Evolutionary conservation across 2,797 vertebrate species (phyloP), one percentile per base, ranked within the genome.

Genomic region (Tauraco hartlaubi): DNA sequence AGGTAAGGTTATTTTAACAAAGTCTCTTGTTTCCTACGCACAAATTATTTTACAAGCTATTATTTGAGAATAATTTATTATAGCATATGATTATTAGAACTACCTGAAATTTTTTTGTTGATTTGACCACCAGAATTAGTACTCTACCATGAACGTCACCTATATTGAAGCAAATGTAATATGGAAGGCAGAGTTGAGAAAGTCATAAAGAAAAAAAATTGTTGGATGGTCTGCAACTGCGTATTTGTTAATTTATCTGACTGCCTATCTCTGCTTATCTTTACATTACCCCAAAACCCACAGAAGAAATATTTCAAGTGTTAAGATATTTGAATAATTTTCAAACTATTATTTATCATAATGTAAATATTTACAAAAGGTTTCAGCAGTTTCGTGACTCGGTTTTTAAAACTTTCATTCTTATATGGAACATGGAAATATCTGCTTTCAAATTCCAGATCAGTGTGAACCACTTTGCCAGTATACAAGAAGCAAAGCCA

Each of bases 1-100:
- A 97, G 98, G 98, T 98, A 98, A 94, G 91, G 33, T 81, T 83
- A 51, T 94, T 93, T 77, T 56, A 74, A 35, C 41, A 79, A 72
- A 61, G 55, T 6, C 49, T 11, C 61, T 85, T 82, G 54, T 68
- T 78, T 80, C 9, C 61, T 92, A 39, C 2, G 1, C 62, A 44
- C 4, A 35, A 92, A 6, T 71, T 88, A n/a, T 25, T 95, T 22
- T 59, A 46, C n/a, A 35, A 28, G 49, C 5, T 83, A 19, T 90
- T 96, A 82, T 15, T 91, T 93, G 62, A 95, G n/a, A 76, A 64
- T 48, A 89, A 41, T 48, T 78, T 72, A 35, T 39, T 66, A 13
- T 10, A 18, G 3, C 41, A 15, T 75, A 43, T 22, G 63, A 14
- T 75, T 1, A 85, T 63, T 29, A 68, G 58, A 75, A 43, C 51